Evolutionary conservation across 2,113 vertebrate species (phyloP).

Genomic region (Microtus pennsylvanicus): DNA sequence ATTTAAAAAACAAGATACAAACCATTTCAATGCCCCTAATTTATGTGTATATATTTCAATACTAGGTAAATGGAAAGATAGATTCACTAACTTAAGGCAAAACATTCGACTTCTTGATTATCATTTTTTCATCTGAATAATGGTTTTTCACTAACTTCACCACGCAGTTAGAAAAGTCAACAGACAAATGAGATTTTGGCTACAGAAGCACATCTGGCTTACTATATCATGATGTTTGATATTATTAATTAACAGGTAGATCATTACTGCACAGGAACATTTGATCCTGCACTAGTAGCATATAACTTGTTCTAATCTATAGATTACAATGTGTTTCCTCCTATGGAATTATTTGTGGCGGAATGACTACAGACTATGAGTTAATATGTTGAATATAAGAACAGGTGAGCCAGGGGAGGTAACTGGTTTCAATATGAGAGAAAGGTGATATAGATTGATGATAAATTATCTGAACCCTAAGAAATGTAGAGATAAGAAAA

Average conservation of each 20-base stretch:
- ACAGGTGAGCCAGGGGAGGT: neutral
- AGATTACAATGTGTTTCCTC: neutral
- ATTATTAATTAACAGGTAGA: neutral
- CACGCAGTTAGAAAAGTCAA: neutral
- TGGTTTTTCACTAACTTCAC: neutral
- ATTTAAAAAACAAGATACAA: constrained; percentile 10
- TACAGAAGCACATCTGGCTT: neutral
- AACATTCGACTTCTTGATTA: neutral
- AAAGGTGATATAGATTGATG: neutral
- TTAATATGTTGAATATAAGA: neutral
- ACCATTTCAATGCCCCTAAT: neutral
- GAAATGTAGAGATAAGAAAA: neutral
- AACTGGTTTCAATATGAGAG: neutral
- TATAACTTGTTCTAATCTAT: neutral
- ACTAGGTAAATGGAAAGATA: neutral
- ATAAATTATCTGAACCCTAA: neutral
- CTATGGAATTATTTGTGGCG: neutral
- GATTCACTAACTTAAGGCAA: neutral
- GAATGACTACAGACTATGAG: neutral
- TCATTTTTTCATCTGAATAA: constrained; percentile 7
- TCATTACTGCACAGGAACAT: neutral
- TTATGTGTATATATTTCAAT: neutral
- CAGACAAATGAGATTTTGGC: neutral
- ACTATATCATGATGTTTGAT: neutral
- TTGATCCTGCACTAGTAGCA: neutral